Base-by-base conservation (phyloP, 2,888 invertebrate species). In the Stegophylla sp. region DNA sequence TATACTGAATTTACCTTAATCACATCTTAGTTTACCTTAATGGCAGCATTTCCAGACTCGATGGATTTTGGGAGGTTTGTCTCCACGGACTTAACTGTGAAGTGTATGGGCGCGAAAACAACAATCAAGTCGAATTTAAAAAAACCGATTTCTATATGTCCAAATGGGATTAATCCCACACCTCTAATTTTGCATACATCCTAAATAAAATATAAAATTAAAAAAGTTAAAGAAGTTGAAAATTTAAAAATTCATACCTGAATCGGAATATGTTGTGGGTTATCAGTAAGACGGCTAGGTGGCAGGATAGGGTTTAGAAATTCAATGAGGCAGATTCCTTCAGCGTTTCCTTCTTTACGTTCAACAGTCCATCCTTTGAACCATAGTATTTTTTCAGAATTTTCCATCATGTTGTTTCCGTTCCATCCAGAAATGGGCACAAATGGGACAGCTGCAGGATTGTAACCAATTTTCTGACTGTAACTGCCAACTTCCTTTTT, bases 151-250 rank as follows among this genome's bases (percentile, higher is more conserved):
- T 99, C 98, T 81, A 99, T 98, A 91, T 98, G 92, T 88, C 98
- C 98, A 82, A 99, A 98, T 85, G 98, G 98, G 90, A 99, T 98
- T 88, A 98, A 99, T 90, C 98, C 98, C 88, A 98, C 98, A 92
- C 98, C 98, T 86, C 98, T 98, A 88, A 99, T 98, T 92, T 99
- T 99, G 95, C 99, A 99, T 83, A 99, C 98, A 88, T 99, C 98
- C 90, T 96, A 92, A 20, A 90, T 89, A 82, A 88, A 88, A 82
- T 88, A 86, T 84, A 76, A 88, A 82, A 88, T 86, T 84, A 76
- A 82, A 9, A 64, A 69, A 77, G 63, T 26, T 45, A 13, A 43
- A 67, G 48, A 59, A 74, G 13, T 66, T 51, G 48, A 67, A 67
- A 5, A 41, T n/a, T n/a, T n/a, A n/a, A n/a, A n/a, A n/a, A n/a